Evolutionary conservation across 2,888 invertebrate species (phyloP).

Genomic region (Megaustenia siamemsis): DNA sequence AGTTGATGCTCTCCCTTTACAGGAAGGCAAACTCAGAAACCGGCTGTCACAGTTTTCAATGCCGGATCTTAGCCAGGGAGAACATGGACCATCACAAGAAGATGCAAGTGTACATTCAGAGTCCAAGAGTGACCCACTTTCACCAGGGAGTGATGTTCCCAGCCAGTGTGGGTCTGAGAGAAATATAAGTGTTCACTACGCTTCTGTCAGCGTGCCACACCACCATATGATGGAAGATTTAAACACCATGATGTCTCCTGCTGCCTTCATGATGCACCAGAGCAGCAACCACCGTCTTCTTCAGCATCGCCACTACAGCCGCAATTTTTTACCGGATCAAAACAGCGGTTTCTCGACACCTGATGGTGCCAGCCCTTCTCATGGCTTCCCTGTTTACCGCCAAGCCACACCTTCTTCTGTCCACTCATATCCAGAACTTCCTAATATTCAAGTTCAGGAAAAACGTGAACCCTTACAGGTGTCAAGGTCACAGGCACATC

Average conservation of each 20-base stretch:
- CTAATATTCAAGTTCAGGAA: slow-evolving; percentile 49
- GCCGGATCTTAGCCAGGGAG: slow-evolving; percentile 77
- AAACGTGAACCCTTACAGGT: not conserved
- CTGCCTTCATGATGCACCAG: slow-evolving; percentile 50
- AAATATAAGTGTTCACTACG: slow-evolving; percentile 74
- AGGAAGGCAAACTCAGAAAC: slow-evolving; percentile 70
- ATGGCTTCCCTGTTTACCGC: slow-evolving; percentile 51
- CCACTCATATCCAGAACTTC: slow-evolving; percentile 68
- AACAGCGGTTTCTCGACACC: slow-evolving; percentile 7
- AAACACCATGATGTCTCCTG: slow-evolving; percentile 48
- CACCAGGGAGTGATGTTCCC: slow-evolving; percentile 58
- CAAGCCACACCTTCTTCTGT: slow-evolving; percentile 57
- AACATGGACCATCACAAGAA: slow-evolving; percentile 46
- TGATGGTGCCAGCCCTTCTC: not conserved
- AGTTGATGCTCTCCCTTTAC: slow-evolving; percentile 67
- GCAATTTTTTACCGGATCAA: not conserved
- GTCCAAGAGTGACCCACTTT: slow-evolving; percentile 34
- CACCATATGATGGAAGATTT: slow-evolving; percentile 49
- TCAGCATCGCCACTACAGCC: slow-evolving; percentile 46
- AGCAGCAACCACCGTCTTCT: slow-evolving; percentile 43
- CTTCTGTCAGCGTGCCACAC: slow-evolving; percentile 55
- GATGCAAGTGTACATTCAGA: slow-evolving; percentile 24
- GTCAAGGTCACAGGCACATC: slow-evolving; percentile 39
- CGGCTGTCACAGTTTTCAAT: slow-evolving; percentile 78
- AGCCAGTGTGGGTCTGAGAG: slow-evolving; percentile 71